phyloP scores from a whole-genome alignment of 2,888 invertebrate species.

The Troilus luridus region DNA sequence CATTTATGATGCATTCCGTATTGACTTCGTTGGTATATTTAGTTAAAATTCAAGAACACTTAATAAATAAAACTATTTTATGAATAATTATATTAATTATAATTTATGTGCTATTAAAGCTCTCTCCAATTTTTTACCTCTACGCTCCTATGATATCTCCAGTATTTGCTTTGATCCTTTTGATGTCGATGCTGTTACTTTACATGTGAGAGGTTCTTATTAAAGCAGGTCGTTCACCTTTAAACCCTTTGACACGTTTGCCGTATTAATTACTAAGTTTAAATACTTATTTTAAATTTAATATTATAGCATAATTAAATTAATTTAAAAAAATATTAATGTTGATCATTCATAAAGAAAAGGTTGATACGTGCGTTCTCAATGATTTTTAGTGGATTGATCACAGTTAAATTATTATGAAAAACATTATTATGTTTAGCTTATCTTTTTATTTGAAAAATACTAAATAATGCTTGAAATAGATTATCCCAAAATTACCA shows the following conservation, averaged over 20 bases:
- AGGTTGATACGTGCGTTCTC: too few species aligned
- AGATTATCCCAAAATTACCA: too few species aligned
- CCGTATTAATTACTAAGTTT: neutral
- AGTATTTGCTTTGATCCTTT: neutral
- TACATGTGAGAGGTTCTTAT: constrained; percentile 30
- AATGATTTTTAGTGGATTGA: too few species aligned
- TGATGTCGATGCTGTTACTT: constrained; percentile 22
- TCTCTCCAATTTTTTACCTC: too few species aligned
- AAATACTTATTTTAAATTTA: neutral
- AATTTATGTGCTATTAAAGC: neutral
- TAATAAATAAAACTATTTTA: neutral
- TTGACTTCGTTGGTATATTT: too few species aligned
- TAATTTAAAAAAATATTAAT: neutral
- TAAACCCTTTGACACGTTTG: constrained; percentile 11
- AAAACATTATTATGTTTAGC: too few species aligned
- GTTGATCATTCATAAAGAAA: too few species aligned
- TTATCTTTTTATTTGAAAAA: too few species aligned
- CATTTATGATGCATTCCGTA: too few species aligned
- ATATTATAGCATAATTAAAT: neutral
- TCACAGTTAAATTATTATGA: too few species aligned
- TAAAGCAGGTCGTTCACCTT: constrained; percentile 24
- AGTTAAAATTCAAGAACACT: too few species aligned
- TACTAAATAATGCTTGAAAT: too few species aligned
- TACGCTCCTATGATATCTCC: neutral
- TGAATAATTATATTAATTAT: neutral